A percentile compares a stretch with the other conserved stretches of the same genome.
These are phyloP conservation scores for Lutjanus campechanus DNA, from an alignment of 2,797 vertebrate genomes.

Conservation along the genomic window DNA sequence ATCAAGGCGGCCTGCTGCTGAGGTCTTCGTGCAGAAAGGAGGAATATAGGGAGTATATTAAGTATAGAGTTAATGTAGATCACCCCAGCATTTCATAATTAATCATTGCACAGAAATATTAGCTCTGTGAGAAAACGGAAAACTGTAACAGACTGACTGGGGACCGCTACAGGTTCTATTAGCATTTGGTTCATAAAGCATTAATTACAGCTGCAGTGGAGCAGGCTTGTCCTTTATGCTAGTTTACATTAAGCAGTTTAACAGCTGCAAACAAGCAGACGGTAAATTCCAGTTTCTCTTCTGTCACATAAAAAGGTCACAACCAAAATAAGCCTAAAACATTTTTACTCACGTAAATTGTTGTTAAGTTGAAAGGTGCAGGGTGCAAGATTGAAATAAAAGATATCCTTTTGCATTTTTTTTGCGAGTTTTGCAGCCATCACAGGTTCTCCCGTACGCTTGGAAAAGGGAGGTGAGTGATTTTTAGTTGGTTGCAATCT, in stretches of 20 bases:
- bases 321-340: background rate
- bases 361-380: too few species aligned
- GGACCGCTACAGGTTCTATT: background rate
- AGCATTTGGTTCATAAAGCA: conserved; percentile 31
- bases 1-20: background rate
- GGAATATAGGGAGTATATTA: background rate
- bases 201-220: conserved; percentile 8
- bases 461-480: too few species aligned
- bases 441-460: too few species aligned
- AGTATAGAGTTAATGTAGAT: background rate
- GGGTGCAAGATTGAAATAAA: too few species aligned
- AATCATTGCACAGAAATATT: background rate
- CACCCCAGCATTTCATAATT: background rate
- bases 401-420: too few species aligned
- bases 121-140: conserved; percentile 10
- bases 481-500: too few species aligned
- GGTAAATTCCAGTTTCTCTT: background rate
- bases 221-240: conserved; percentile 22
- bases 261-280: background rate
- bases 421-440: too few species aligned
- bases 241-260: conserved; percentile 5
- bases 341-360: background rate
- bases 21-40: background rate
- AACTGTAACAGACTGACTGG: too few species aligned
- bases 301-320: background rate